These are phyloP conservation scores for Cyclura pinguis DNA, from an alignment of 2,797 vertebrate species.

Conservation along the genomic window DNA sequence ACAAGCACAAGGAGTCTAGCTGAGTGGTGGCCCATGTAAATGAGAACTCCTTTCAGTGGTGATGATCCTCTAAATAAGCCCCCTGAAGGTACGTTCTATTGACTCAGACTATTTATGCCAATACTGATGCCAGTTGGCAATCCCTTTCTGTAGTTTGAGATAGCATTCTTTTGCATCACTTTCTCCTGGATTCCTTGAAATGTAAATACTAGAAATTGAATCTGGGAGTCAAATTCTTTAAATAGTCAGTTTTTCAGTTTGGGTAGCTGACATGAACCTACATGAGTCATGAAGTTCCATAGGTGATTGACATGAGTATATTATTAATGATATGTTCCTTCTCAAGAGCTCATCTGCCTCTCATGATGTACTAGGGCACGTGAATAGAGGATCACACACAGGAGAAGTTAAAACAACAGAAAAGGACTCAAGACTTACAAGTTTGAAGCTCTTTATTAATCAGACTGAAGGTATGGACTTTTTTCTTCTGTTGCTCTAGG, in stretches of 20 bases:
- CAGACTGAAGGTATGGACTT: conserved; percentile 36
- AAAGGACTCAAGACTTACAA: conserved; percentile 47
- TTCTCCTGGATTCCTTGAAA: background rate
- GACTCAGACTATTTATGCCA: background rate
- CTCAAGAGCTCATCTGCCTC: background rate
- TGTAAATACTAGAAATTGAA: background rate
- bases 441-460: conserved; percentile 51
- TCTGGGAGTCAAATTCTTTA: background rate
- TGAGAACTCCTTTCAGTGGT: too few species aligned
- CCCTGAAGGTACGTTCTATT: background rate
- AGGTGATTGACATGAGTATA: background rate
- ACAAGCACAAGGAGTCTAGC: too few species aligned
- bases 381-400: background rate
- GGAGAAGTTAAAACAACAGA: conserved; percentile 10
- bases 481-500: conserved; percentile 35
- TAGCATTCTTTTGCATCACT: background rate
- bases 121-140: background rate
- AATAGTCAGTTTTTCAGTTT: background rate
- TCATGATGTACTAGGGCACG: background rate
- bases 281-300: too few species aligned
- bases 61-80: background rate
- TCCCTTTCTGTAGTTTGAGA: background rate
- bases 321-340: background rate
- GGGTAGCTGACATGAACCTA: background rate
- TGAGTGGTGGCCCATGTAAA: too few species aligned